A percentile compares a stretch with the other conserved stretches of the same genome.
These are phyloP conservation scores for Pipistrellus pipistrellus DNA, from an alignment of 2,797 vertebrate genomes.

Conservation along the genomic window DNA sequence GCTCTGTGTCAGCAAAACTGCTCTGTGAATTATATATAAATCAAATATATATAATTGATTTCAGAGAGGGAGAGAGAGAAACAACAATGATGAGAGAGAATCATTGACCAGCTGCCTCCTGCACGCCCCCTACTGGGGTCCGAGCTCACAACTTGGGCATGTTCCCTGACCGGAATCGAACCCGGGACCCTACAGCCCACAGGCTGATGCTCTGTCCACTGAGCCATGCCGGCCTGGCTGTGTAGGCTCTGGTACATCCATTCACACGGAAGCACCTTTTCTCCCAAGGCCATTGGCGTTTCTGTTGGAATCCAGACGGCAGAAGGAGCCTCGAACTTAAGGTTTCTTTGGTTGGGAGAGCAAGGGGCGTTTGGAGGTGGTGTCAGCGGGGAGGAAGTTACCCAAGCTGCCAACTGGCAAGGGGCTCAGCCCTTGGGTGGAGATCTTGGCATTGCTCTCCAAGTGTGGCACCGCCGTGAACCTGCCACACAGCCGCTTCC, in stretches of 20 bases:
- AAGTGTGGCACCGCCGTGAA: background rate
- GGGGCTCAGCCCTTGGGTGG: background rate
- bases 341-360: background rate
- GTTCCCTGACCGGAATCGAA: no score
- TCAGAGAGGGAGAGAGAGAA: no score
- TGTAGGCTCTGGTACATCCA: background rate
- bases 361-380: background rate
- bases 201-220: no score
- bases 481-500: background rate
- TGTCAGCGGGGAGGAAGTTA: no score
- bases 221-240: background rate
- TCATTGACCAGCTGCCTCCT: no score
- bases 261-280: background rate
- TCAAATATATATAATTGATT: no score
- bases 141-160: no score
- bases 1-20: background rate
- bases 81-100: no score
- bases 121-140: no score
- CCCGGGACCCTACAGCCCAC: no score
- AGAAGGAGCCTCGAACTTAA: background rate
- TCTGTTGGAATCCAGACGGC: slow-evolving; percentile 12
- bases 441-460: background rate
- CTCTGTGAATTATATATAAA: background rate
- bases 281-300: background rate
- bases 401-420: background rate